A percentile compares a stretch with the other conserved stretches of the same genome.
These are phyloP conservation scores for Pangasianodon gigas DNA, from an alignment of 2,113 vertebrate genomes.

Conservation along the genomic window DNA sequence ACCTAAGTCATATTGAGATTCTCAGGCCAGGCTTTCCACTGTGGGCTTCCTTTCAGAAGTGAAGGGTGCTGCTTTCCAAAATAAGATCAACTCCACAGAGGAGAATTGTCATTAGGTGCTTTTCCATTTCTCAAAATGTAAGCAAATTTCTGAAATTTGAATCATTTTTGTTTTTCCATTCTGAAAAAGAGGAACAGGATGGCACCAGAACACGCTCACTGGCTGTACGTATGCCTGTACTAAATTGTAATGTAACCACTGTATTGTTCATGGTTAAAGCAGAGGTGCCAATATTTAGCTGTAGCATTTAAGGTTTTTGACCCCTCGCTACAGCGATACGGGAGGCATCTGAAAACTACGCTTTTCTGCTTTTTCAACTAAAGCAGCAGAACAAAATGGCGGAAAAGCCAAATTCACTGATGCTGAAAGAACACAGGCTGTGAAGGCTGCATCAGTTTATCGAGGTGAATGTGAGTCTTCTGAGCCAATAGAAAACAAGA, in stretches of 20 bases:
- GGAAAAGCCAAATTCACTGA: background rate
- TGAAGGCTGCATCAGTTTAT: background rate
- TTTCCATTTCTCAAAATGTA: conserved; percentile 5
- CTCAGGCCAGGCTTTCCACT: background rate
- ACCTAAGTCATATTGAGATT: background rate
- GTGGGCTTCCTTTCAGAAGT: conserved; percentile 20
- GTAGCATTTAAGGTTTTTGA: too few species aligned
- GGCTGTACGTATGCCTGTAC: background rate
- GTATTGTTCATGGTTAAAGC: background rate
- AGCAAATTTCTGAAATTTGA: background rate
- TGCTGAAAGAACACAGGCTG: background rate
- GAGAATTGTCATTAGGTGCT: background rate
- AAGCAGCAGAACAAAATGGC: background rate
- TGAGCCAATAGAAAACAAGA: background rate
- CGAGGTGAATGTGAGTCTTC: background rate
- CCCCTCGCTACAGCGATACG: background rate
- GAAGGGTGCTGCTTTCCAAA: background rate
- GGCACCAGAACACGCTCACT: background rate
- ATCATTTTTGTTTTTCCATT: background rate
- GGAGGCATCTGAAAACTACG: background rate
- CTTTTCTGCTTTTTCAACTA: background rate
- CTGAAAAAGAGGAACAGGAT: background rate
- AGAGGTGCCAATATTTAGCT: background rate
- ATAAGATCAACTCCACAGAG: background rate
- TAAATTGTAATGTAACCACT: background rate